Evolutionary conservation across 2,113 vertebrate species (phyloP).

Genomic region (Lepisosteus osseus): DNA sequence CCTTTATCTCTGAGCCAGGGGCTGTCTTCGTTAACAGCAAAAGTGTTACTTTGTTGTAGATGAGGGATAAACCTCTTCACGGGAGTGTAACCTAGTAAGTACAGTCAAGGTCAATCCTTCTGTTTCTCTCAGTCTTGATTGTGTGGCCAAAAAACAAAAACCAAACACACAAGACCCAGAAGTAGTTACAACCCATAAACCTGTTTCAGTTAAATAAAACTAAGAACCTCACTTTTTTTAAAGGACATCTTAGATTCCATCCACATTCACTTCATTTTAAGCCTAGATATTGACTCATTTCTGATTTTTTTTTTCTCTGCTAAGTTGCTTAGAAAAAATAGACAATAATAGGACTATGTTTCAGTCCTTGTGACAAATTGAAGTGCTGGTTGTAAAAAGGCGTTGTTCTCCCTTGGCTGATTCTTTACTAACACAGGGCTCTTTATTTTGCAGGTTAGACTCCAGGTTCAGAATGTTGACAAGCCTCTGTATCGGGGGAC

Average conservation of each 20-base stretch:
- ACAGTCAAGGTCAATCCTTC: constrained; percentile 81
- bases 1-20: constrained; percentile 73
- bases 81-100: constrained; percentile 89
- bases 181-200: not conserved
- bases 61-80: constrained; percentile 86
- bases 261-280: constrained; percentile 26
- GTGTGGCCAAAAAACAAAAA: constrained; percentile 52
- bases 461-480: constrained; percentile 88
- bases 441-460: constrained; percentile 79
- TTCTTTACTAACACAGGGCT: constrained; percentile 8
- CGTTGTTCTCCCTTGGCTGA: not conserved
- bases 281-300: constrained; percentile 18
- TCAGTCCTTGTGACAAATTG: no score
- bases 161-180: not conserved
- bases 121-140: constrained; percentile 73
- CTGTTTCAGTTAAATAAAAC: constrained; percentile 16
- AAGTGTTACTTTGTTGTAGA: constrained; percentile 94
- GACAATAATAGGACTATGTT: no score
- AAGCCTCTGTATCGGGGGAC: constrained; percentile 91
- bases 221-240: constrained; percentile 42
- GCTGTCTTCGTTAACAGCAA: constrained; percentile 83
- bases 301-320: not conserved
- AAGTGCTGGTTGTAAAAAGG: not conserved
- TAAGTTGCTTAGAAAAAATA: constrained; percentile 14
- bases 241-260: constrained; percentile 42